Evolutionary conservation across 2,113 vertebrate species (phyloP), one percentile per base, ranked within the genome.

Genomic region (Oxygymnocypris stewartii): DNA sequence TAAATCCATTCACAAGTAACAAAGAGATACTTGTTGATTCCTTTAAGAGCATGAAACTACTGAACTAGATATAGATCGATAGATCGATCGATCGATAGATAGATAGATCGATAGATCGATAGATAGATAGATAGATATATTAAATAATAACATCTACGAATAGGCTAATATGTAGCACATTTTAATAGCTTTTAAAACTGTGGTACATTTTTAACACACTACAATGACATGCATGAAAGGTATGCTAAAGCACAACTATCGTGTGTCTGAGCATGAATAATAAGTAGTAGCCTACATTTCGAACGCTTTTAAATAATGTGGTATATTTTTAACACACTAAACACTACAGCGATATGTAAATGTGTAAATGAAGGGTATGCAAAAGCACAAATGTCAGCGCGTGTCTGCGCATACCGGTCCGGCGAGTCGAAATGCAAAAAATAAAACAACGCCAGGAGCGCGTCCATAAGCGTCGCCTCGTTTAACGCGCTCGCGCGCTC

Each of bases 401-500:
- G 47, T 49, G 85, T 40, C 65, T 31, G n/a, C 54, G 42, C 42
- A 23, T 69, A 88, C 82, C 87, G 63, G 77, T 81, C 31, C 14
- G 23, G 9, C 77, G 9, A 81, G 87, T 63, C 81, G 9, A 40
- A 51, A 84, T 42, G 49, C 84, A 73, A 85, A 47, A 37, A 40
- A 69, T 20, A 71, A 71, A 42, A 23, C 18, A 7, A 67, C 84
- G 37, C 59, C 16, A 18, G 18, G 47, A 49, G 59, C 74, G 51
- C 84, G 85, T 89, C 84, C 86, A 77, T 86, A 88, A 79, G 87
- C 93, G 85, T 91, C 90, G 88, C 67, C 93, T 90, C 92, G 86
- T 51, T 88, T 42, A 5, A n/a, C 16, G 51, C 77, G 77, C 51
- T 28, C 77, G 40, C 79, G 61, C 79, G 59, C 79, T 42, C 79